Percentiles rank a stretch among this genome's conserved stretches.
phyloP scores from a whole-genome alignment of 2,888 invertebrate species.

The Apoderus coryli region DNA sequence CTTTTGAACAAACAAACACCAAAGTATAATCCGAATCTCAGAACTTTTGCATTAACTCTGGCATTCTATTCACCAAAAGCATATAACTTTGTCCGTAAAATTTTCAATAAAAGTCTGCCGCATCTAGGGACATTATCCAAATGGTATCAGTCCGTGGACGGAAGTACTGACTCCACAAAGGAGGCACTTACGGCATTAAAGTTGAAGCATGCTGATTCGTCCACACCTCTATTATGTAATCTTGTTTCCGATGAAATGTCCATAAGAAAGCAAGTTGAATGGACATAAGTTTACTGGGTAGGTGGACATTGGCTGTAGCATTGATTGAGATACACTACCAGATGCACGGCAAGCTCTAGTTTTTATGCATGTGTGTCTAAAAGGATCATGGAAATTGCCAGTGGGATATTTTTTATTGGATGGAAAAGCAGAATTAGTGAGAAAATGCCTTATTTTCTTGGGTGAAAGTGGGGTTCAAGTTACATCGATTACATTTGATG shows the following conservation, averaged over 20 bases:
- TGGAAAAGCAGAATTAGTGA: constrained; percentile 15
- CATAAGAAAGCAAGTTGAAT: constrained; percentile 19
- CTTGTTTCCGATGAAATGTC: constrained; percentile 22
- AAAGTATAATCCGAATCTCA: no score
- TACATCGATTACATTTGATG: constrained; percentile 19
- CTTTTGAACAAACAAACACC: no score
- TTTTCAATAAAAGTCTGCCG: no score
- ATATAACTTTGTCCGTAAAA: no score
- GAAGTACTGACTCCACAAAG: no score
- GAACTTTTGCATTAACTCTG: no score
- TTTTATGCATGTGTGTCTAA: constrained; percentile 19
- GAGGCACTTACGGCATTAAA: no score
- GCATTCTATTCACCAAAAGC: no score
- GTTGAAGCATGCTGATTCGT: constrained; percentile 7
- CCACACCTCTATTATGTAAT: constrained; percentile 14
- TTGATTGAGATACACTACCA: constrained; percentile 16
- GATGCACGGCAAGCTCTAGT: constrained; percentile 19
- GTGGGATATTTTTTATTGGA: constrained; percentile 18
- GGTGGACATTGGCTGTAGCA: constrained; percentile 18
- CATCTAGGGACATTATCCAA: no score
- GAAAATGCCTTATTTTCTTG: constrained; percentile 14
- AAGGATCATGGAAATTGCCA: constrained; percentile 19
- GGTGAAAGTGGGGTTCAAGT: constrained; percentile 15
- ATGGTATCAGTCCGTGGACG: no score
- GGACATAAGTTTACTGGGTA: constrained; percentile 18